These are phyloP conservation scores for Xiphorhynchus erythropygius DNA, from an alignment of 2,797 vertebrate genomes.

Conservation along the genomic window DNA sequence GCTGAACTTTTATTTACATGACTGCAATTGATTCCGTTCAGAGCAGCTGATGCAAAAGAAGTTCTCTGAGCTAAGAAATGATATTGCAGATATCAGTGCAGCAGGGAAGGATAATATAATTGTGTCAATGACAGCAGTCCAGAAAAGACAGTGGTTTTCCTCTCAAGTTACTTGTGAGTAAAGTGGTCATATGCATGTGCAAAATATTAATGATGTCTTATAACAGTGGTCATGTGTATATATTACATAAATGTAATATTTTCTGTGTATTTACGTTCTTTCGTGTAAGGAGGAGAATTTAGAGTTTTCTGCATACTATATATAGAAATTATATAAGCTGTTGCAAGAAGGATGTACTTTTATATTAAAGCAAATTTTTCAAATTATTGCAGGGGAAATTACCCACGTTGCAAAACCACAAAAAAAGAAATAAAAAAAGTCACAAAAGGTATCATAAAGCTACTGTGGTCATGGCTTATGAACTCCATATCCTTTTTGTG, in stretches of 20 bases:
- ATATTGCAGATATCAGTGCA: not conserved
- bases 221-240: not conserved
- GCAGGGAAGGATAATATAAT: not conserved
- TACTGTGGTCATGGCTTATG: not conserved
- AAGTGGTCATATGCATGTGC: not conserved
- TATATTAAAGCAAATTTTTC: not conserved
- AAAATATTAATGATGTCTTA: not conserved
- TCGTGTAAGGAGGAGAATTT: not conserved
- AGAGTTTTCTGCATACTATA: not conserved
- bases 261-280: not conserved
- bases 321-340: not conserved
- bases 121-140: not conserved
- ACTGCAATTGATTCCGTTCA: accelerated
- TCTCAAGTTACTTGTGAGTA: not conserved
- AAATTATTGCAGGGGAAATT: conserved; percentile 3
- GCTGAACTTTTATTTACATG: conserved; percentile 8
- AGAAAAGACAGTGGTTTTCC: not conserved
- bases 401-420: not conserved
- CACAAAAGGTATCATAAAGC: not conserved
- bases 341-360: not conserved
- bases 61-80: not conserved
- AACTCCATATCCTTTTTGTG: not conserved
- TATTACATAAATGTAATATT: not conserved
- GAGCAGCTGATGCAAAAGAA: not conserved
- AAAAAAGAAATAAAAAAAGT: not conserved